A percentile compares a stretch with the other conserved stretches of the same genome.
phyloP scores from a whole-genome alignment of 1,140 invertebrate genomes.

The Pogonus chalceus region DNA sequence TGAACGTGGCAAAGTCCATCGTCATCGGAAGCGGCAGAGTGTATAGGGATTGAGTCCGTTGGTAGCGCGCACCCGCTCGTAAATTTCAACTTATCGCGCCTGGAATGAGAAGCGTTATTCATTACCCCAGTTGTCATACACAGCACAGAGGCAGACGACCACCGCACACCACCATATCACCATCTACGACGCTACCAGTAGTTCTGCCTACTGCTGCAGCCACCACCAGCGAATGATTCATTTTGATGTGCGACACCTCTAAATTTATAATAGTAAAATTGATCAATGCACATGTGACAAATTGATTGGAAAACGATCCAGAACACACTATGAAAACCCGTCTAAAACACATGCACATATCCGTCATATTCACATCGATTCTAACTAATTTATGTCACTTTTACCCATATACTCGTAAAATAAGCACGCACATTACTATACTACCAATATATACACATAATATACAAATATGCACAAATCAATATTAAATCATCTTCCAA shows the following conservation, averaged over 20 bases:
- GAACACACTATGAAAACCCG: not conserved
- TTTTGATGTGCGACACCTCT: conserved; percentile 3
- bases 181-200: not conserved
- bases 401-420: not conserved
- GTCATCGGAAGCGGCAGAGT: not conserved
- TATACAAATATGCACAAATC: not conserved
- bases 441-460: not conserved
- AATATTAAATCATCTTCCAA: too few relatives aligned
- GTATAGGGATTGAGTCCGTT: not conserved
- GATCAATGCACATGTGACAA: not conserved
- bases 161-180: not conserved
- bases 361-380: too few relatives aligned
- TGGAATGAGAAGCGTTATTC: not conserved
- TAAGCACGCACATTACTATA: not conserved
- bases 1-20: too few relatives aligned
- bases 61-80: too few relatives aligned
- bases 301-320: conserved; percentile 2
- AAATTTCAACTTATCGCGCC: conserved; percentile 1
- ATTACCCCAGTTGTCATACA: conserved; percentile 2
- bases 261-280: conserved; percentile 7
- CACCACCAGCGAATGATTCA: not conserved
- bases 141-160: not conserved
- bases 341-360: not conserved
- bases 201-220: not conserved
- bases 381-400: not conserved